Evolutionary conservation across 2,888 invertebrate species (phyloP), one percentile per base, ranked within the genome.

Genomic region (Unio delphinus): DNA sequence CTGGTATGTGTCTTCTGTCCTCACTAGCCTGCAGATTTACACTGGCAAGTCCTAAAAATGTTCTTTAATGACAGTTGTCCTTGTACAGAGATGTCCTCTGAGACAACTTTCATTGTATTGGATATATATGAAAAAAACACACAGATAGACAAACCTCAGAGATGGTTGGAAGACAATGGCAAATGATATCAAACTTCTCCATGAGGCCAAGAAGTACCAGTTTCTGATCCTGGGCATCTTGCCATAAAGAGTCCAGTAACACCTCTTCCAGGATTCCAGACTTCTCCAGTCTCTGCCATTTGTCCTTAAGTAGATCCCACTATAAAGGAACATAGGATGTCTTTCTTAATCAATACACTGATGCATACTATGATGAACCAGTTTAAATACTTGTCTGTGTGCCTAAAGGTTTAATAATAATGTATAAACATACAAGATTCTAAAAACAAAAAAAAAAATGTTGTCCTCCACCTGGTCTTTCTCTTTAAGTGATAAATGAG

Each of bases 141-240:
- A 11, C 54, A 20, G 23, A 67, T 18, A 45, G 17, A 26, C 61
- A 61, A 61, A 77, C 77, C 73, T 77, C 74, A 6, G 74, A 65
- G 8, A 74, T 63, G 65, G 70, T 72, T 45, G 75, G 73, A 66
- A 75, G 70, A 55, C 86, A 77, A 58, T 81, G 83, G 79, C 87
- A 87, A 54, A 88, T 77, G 15, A 89, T 83, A 76, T 89, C 89
- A 76, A 89, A 87, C 72, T 88, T 88, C 76, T 88, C 84, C 81
- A 89, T 84, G 55, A 89, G 80, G 15, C 84, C 85, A 15, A 89
- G 76, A 26, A 89, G 81, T 4, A 86, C 80, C 15, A 80, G 70
- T 68, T 88, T 89, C 75, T 88, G 86, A 57, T 81, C 77, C 15
- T 79, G 60, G 3, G 79, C 80, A 60, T 87, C 85, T 7, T 79